These are phyloP conservation scores for Ephialtes manifestator DNA, from an alignment of 2,888 invertebrate species.

Conservation along the genomic window DNA sequence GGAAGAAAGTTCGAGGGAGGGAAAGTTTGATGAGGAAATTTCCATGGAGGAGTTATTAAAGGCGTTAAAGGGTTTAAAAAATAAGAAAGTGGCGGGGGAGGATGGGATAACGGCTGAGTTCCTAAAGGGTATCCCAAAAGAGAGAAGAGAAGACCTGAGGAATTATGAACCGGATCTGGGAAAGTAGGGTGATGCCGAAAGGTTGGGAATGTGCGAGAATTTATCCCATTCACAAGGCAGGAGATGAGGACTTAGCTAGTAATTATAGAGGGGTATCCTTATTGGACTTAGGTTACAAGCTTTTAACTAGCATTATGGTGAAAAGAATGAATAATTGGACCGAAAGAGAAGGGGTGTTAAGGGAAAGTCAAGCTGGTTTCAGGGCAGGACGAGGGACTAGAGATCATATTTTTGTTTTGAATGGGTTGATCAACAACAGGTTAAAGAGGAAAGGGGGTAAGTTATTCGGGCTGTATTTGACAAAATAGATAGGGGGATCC, in stretches of 20 bases:
- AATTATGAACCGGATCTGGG: neutral
- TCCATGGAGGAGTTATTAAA: neutral
- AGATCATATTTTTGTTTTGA: neutral
- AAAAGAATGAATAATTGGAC: neutral
- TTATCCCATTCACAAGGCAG: too few relatives aligned
- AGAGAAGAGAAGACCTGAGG: neutral
- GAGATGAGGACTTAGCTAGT: neutral
- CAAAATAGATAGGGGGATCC: neutral
- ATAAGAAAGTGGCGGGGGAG: neutral
- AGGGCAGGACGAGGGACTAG: neutral
- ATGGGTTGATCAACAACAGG: neutral
- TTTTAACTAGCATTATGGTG: neutral
- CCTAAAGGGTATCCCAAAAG: neutral
- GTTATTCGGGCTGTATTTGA: neutral
- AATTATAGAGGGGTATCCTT: neutral
- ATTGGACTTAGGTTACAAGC: neutral
- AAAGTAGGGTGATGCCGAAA: neutral
- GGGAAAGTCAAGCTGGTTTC: neutral
- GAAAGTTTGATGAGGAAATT: neutral
- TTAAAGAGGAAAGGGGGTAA: neutral
- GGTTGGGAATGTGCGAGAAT: neutral
- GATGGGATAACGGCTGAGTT: neutral
- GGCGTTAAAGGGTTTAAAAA: conserved; percentile 1
- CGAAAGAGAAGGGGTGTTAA: neutral
- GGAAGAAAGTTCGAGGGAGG: neutral